Evolutionary conservation across 2,888 invertebrate genomes (phyloP).

Genomic region (Xylocampa areola): DNA sequence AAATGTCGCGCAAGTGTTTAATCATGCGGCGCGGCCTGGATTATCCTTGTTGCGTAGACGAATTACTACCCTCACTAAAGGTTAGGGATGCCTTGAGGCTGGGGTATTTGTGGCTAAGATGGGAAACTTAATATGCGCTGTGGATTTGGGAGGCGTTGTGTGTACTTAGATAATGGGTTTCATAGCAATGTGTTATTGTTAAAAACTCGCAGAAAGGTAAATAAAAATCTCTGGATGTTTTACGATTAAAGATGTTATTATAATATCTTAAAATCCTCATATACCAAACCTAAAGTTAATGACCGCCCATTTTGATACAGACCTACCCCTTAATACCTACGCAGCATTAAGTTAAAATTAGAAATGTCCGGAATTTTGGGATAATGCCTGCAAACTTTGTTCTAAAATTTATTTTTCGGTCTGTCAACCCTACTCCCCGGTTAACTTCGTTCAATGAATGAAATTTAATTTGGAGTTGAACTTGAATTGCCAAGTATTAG

Average conservation of each 20-base stretch:
- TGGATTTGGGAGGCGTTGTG: too few relatives aligned
- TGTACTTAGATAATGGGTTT: too few relatives aligned
- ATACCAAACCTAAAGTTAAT: not conserved
- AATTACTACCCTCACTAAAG: constrained; percentile 17
- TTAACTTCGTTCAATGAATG: constrained; percentile 40
- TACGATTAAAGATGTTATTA: too few relatives aligned
- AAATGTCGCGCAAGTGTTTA: constrained; percentile 45
- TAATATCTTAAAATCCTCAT: too few relatives aligned
- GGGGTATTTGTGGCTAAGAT: too few relatives aligned
- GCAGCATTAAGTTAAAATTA: constrained; percentile 8
- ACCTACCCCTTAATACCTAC: too few relatives aligned
- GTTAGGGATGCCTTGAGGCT: not conserved
- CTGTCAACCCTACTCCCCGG: constrained; percentile 27
- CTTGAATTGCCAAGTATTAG: constrained; percentile 35
- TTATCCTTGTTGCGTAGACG: constrained; percentile 31
- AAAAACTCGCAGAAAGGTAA: too few relatives aligned
- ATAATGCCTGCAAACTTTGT: constrained; percentile 2
- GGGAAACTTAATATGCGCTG: too few relatives aligned
- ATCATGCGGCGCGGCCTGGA: constrained; percentile 35
- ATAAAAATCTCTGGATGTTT: too few relatives aligned
- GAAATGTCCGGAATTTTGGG: not conserved
- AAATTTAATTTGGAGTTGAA: constrained; percentile 45
- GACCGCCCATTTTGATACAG: not conserved
- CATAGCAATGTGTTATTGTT: too few relatives aligned
- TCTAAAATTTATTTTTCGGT: constrained; percentile 21